Evolutionary conservation across 1,140 invertebrate genomes (phyloP).

Genomic region (Drosophila tsacasi): DNA sequence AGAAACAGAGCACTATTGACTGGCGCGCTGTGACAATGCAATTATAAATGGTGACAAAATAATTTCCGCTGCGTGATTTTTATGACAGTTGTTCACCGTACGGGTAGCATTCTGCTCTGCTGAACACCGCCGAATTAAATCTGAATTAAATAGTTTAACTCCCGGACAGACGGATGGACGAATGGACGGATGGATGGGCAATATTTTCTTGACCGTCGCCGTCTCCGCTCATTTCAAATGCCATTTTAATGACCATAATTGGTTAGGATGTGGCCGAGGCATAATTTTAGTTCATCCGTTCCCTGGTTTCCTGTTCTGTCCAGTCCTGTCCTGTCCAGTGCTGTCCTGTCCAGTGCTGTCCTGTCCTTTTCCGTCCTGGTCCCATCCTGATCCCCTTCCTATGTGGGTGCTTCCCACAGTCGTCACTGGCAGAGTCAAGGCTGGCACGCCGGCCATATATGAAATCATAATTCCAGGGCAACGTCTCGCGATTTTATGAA

Average conservation of each 20-base stretch:
- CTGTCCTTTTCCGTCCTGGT: not conserved
- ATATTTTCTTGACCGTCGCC: constrained; percentile 10
- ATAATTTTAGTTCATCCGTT: constrained; percentile 74
- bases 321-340: not conserved
- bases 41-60: constrained; percentile 85
- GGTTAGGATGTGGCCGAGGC: constrained; percentile 51
- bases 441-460: constrained; percentile 37
- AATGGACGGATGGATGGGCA: not conserved
- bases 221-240: constrained; percentile 64
- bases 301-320: constrained; percentile 57
- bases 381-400: constrained; percentile 3
- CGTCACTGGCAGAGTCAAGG: constrained; percentile 5
- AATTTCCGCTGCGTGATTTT: constrained; percentile 84
- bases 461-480: constrained; percentile 77
- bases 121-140: constrained; percentile 68
- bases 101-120: constrained; percentile 60
- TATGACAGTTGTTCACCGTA: constrained; percentile 79
- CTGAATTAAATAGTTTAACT: constrained; percentile 73
- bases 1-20: constrained; percentile 47
- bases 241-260: constrained; percentile 81
- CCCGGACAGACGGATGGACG: not conserved
- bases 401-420: constrained; percentile 50
- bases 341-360: constrained; percentile 15
- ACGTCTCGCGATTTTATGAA: constrained; percentile 74
- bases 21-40: constrained; percentile 79